Conservation (phyloP, 2,797 vertebrate genomes). For the Mycteria americana region DNA sequence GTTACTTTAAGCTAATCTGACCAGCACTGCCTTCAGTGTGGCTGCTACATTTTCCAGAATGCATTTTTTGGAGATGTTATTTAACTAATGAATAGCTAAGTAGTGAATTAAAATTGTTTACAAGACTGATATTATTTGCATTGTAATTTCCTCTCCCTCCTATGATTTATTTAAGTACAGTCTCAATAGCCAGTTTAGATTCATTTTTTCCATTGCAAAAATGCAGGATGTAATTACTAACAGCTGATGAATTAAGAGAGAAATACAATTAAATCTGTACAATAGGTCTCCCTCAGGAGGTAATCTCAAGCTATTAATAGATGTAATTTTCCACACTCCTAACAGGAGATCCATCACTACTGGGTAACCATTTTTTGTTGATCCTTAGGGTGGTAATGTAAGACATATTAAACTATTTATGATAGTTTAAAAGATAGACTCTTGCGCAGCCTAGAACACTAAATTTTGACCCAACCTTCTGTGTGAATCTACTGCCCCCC, state of each 20-base stretch:
- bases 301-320: not conserved
- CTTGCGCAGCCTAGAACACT: not conserved
- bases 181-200: not conserved
- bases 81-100: conserved; percentile 12
- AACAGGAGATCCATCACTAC: not conserved
- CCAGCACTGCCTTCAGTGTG: not conserved
- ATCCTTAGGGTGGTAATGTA: not conserved
- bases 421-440: not conserved
- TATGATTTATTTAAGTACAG: not conserved
- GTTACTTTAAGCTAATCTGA: not conserved
- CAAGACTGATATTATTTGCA: not conserved
- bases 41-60: not conserved
- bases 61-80: not conserved
- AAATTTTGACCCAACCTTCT: not conserved
- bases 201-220: not conserved
- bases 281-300: not conserved
- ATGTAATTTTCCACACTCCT: not conserved
- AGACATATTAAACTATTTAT: not conserved
- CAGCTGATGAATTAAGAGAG: conserved; percentile 32
- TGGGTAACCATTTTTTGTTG: not conserved
- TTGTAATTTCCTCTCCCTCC: conserved; percentile 6
- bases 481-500: not conserved
- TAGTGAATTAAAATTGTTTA: conserved; percentile 39
- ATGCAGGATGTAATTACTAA: conserved; percentile 22
- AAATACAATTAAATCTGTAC: conserved; percentile 22